phyloP scores from a whole-genome alignment of 2,888 invertebrate genomes.

The Drosophila nr. medialis region DNA sequence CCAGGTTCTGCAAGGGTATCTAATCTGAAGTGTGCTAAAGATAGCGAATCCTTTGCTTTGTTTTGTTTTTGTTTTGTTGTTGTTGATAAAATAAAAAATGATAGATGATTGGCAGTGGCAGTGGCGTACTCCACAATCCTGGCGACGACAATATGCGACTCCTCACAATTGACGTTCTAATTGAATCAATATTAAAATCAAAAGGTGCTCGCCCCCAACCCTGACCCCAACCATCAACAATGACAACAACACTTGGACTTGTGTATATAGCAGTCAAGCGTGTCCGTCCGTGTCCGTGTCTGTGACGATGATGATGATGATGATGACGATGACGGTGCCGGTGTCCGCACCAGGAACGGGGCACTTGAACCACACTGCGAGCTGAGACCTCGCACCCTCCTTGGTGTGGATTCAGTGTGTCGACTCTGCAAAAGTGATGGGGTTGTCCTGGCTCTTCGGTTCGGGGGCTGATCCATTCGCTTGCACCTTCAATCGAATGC shows the following conservation, averaged over 20 bases:
- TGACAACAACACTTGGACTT: slow-evolving; percentile 46
- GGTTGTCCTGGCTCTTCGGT: slow-evolving; percentile 37
- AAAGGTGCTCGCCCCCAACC: slow-evolving; percentile 41
- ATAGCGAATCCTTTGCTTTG: background rate
- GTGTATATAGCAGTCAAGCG: slow-evolving; percentile 23
- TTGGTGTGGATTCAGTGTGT: slow-evolving; percentile 1
- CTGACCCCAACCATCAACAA: slow-evolving; percentile 6
- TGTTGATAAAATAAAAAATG: slow-evolving; percentile 21
- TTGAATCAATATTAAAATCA: slow-evolving; percentile 75
- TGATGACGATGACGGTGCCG: slow-evolving; percentile 21
- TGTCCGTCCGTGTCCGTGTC: slow-evolving; percentile 25
- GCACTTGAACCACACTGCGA: slow-evolving; percentile 22
- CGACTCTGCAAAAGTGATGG: slow-evolving; percentile 14
- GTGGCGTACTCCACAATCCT: slow-evolving; percentile 43
- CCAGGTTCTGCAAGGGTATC: background rate
- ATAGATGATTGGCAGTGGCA: slow-evolving; percentile 32
- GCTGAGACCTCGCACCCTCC: slow-evolving; percentile 24
- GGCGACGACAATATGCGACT: slow-evolving; percentile 28
- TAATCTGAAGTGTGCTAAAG: background rate
- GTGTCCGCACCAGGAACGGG: slow-evolving; percentile 30
- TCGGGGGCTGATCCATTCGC: slow-evolving; percentile 44
- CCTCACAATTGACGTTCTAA: slow-evolving; percentile 65
- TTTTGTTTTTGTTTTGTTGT: background rate
- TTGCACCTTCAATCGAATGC: slow-evolving; percentile 49
- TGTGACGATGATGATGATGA: slow-evolving; percentile 6